Percentiles rank a stretch among this genome's conserved stretches.
These are phyloP conservation scores for Drosophila testacea DNA, from an alignment of 2,888 invertebrate species.

Conservation along the genomic window DNA sequence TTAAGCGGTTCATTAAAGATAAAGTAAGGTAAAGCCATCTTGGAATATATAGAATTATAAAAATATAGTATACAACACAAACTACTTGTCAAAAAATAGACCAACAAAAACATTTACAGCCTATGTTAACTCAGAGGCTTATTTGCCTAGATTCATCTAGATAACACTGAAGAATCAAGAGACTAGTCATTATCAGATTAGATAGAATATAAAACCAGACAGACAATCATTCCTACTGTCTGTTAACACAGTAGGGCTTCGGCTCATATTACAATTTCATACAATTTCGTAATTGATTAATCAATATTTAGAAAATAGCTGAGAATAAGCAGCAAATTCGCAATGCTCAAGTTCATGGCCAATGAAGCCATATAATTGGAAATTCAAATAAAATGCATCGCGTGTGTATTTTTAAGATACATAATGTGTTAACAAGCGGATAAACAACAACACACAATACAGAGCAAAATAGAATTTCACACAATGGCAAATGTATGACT, in stretches of 20 bases:
- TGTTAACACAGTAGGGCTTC: slow-evolving; percentile 4
- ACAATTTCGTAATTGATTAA: slow-evolving; percentile 11
- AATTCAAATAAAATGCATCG: slow-evolving; percentile 40
- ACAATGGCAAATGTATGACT: slow-evolving; percentile 25
- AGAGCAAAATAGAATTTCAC: slow-evolving; percentile 21
- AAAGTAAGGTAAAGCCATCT: neutral
- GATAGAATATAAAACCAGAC: slow-evolving; percentile 5
- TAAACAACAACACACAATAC: slow-evolving; percentile 46
- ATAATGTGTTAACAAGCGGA: slow-evolving; percentile 35
- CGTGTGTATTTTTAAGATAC: slow-evolving; percentile 37
- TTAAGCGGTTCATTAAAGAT: slow-evolving; percentile 11
- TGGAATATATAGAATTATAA: neutral
- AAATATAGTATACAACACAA: neutral
- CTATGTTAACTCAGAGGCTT: neutral
- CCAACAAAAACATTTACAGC: slow-evolving; percentile 15
- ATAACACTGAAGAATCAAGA: neutral
- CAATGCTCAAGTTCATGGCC: slow-evolving; percentile 70
- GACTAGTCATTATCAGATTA: slow-evolving; percentile 13
- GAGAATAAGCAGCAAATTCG: slow-evolving; percentile 7
- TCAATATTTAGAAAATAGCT: slow-evolving; percentile 16
- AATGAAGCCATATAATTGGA: slow-evolving; percentile 52
- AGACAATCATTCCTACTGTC: neutral
- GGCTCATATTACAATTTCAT: slow-evolving; percentile 22
- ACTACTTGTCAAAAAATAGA: slow-evolving; percentile 6
- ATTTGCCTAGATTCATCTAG: neutral